Evolutionary conservation across 2,888 invertebrate genomes (phyloP).

Genomic region (Caradrina kadenii): DNA sequence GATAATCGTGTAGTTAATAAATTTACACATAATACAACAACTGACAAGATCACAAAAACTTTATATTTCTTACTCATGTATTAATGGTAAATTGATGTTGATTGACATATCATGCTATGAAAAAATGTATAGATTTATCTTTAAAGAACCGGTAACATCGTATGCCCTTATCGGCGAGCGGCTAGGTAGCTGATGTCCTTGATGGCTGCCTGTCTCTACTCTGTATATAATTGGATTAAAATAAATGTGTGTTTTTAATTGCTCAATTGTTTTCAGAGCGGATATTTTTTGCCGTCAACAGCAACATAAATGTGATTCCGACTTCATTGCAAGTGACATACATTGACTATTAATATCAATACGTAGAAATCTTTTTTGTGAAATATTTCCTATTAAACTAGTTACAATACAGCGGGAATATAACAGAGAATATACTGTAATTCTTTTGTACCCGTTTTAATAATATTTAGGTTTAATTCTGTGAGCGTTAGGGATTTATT

Average conservation of each 20-base stretch:
- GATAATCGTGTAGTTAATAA: slow-evolving; percentile 63
- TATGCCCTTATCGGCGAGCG: slow-evolving; percentile 47
- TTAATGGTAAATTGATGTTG: slow-evolving; percentile 64
- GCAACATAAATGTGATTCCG: slow-evolving; percentile 32
- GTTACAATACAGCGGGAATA: slow-evolving; percentile 8
- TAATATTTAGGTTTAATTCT: slow-evolving; percentile 8
- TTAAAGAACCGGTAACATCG: slow-evolving; percentile 57
- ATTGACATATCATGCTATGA: slow-evolving; percentile 65
- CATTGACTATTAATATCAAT: slow-evolving; percentile 51
- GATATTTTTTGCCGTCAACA: slow-evolving; percentile 52
- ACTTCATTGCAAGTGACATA: slow-evolving; percentile 54
- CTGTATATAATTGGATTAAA: slow-evolving; percentile 62
- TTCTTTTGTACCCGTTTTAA: slow-evolving; percentile 7
- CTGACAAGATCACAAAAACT: slow-evolving; percentile 56
- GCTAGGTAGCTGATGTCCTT: slow-evolving; percentile 55
- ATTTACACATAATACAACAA: slow-evolving; percentile 66
- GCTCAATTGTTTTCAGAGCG: slow-evolving; percentile 62
- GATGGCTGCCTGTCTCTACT: slow-evolving; percentile 32
- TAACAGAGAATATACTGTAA: not conserved
- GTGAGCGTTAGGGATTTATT: not conserved
- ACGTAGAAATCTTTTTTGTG: slow-evolving; percentile 25
- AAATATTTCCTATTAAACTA: slow-evolving; percentile 15
- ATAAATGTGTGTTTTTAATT: slow-evolving; percentile 63
- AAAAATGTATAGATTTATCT: slow-evolving; percentile 65
- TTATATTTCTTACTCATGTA: slow-evolving; percentile 51